Percentiles rank a stretch among this genome's conserved stretches.
These are phyloP conservation scores for Notolepis coatsorum DNA, from an alignment of 2,797 vertebrate genomes.

Conservation along the genomic window DNA sequence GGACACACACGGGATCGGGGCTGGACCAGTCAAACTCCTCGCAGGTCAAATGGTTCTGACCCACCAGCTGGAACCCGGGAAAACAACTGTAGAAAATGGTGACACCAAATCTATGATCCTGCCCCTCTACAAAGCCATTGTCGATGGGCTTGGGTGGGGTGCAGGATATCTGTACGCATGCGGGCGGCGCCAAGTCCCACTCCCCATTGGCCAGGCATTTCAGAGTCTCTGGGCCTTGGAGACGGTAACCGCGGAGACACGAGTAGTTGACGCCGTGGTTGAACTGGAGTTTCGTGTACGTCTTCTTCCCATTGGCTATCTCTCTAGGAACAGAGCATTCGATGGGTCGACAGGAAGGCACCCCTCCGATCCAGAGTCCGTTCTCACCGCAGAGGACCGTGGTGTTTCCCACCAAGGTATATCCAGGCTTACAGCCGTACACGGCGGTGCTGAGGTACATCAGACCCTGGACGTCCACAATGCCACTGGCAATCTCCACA, in stretches of 20 bases:
- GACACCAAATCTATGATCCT: conserved; percentile 92
- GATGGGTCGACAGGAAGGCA: conserved; percentile 90
- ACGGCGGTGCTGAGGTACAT: conserved; percentile 95
- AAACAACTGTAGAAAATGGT: conserved; percentile 98
- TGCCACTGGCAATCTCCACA: conserved; percentile 90
- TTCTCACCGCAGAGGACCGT: conserved; percentile 93
- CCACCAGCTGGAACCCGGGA: conserved; percentile 92
- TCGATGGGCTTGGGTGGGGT: conserved; percentile 89
- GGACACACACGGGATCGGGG: conserved; percentile 86
- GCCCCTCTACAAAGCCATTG: conserved; percentile 96
- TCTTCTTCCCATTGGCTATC: conserved; percentile 86
- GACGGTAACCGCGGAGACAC: conserved; percentile 90
- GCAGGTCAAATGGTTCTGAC: conserved; percentile 93
- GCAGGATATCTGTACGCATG: conserved; percentile 90
- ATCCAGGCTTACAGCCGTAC: conserved; percentile 93
- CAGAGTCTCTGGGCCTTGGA: conserved; percentile 86
- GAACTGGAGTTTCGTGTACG: conserved; percentile 87
- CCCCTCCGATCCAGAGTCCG: conserved; percentile 93
- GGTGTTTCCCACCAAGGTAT: conserved; percentile 88
- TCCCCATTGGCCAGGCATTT: conserved; percentile 88
- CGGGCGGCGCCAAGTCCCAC: conserved; percentile 86
- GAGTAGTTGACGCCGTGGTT: conserved; percentile 87
- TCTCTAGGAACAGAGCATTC: conserved; percentile 88
- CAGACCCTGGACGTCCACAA: conserved; percentile 95
- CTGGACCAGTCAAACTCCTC: conserved; percentile 95